Evolutionary conservation across 2,888 invertebrate species (phyloP).

Genomic region (Dicycla oo): DNA sequence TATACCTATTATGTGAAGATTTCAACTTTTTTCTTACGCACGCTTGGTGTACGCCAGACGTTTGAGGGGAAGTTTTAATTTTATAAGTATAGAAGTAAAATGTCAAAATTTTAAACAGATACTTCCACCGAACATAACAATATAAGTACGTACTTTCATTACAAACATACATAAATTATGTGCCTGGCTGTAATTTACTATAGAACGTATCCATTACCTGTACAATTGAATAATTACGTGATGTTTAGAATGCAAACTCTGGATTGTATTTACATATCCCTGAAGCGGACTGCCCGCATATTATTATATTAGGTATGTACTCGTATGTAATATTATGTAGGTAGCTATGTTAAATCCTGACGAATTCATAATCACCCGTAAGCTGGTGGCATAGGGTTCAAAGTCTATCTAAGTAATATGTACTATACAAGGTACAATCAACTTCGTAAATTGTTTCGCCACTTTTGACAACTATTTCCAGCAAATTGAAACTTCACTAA

Average conservation of each 20-base stretch:
- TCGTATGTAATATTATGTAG: slow-evolving; percentile 41
- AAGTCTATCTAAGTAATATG: slow-evolving; percentile 8
- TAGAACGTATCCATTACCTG: slow-evolving; percentile 65
- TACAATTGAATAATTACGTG: slow-evolving; percentile 82
- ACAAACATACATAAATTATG: slow-evolving; percentile 13
- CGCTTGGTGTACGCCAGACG: too few species aligned
- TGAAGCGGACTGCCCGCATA: slow-evolving; percentile 56
- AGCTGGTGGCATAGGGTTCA: slow-evolving; percentile 9
- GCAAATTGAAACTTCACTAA: not conserved
- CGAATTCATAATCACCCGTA: slow-evolving; percentile 34
- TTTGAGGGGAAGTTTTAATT: not conserved
- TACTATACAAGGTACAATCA: not conserved
- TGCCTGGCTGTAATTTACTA: slow-evolving; percentile 29
- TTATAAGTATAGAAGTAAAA: not conserved
- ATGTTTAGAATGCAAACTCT: slow-evolving; percentile 80
- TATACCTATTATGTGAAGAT: too few species aligned
- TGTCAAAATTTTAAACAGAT: not conserved
- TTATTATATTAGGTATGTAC: slow-evolving; percentile 53
- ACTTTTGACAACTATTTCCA: not conserved
- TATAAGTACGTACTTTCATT: slow-evolving; percentile 7
- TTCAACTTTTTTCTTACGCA: too few species aligned
- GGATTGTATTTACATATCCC: slow-evolving; percentile 76
- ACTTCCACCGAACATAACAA: not conserved
- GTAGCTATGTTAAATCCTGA: slow-evolving; percentile 34
- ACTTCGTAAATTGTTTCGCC: not conserved